Conservation (phyloP, 2,113 vertebrate species). For the Neolamprologus variostigma region DNA sequence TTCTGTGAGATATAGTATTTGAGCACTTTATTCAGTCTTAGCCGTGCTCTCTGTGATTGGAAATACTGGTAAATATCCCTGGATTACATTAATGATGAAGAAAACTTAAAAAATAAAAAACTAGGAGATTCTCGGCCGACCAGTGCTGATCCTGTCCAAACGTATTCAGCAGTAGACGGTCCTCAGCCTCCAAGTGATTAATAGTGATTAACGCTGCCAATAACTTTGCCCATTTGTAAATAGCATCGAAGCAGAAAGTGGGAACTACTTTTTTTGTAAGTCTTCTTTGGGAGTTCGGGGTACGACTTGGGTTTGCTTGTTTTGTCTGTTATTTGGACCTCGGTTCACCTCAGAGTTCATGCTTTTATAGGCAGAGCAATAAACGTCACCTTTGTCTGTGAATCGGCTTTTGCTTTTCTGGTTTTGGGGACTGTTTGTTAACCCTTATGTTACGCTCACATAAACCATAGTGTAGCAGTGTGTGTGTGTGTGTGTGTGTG, state of each 20-base stretch:
- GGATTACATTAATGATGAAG: not conserved
- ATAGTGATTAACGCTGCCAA: not conserved
- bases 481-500: not conserved
- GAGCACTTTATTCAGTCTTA: accelerated
- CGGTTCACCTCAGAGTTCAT: not conserved
- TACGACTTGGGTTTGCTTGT: accelerated
- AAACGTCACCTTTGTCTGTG: not conserved
- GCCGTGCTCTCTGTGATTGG: accelerated
- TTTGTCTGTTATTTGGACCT: not conserved
- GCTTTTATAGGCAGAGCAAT: not conserved
- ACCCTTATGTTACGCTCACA: not conserved
- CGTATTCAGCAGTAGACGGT: not conserved
- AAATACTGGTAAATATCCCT: accelerated
- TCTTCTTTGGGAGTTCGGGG: not conserved
- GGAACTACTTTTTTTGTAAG: not conserved
- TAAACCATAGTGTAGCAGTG: no score
- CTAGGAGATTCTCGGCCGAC: accelerated
- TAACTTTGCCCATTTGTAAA: not conserved
- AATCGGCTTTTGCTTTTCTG: accelerated
- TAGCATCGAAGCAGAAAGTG: not conserved
- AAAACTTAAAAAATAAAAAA: not conserved
- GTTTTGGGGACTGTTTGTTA: not conserved
- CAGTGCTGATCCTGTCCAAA: accelerated
- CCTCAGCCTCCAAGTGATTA: not conserved
- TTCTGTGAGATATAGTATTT: not conserved